phyloP scores from a whole-genome alignment of 2,888 invertebrate genomes.

The Phyllotreta striolata region DNA sequence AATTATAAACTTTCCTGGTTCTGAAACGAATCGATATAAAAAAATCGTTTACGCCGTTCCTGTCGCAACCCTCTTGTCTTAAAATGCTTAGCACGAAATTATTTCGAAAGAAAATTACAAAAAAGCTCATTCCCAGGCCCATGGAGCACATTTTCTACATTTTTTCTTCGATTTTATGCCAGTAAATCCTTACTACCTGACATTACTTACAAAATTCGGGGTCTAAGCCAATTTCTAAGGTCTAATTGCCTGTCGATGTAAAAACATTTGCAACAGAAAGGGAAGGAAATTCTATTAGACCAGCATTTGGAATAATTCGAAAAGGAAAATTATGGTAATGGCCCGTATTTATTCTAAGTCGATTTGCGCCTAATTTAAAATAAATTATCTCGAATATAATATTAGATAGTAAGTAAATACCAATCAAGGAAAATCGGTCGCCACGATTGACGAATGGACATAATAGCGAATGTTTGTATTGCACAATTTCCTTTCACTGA shows the following conservation, averaged over 20 bases:
- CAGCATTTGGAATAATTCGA: conserved; percentile 1
- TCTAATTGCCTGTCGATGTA: conserved; percentile 28
- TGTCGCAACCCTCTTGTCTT: conserved; percentile 48
- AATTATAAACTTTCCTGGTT: background rate
- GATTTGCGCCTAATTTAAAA: background rate
- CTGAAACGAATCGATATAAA: no score
- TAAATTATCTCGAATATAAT: background rate
- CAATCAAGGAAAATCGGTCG: conserved; percentile 12
- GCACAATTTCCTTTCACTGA: conserved; percentile 61
- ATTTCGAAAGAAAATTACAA: conserved; percentile 61
- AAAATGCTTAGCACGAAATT: conserved; percentile 59
- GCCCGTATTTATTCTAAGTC: background rate
- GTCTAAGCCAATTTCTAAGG: conserved; percentile 17
- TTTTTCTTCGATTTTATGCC: conserved; percentile 39
- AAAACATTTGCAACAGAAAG: conserved; percentile 15
- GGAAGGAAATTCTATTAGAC: conserved; percentile 19
- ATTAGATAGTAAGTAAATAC: conserved; percentile 2
- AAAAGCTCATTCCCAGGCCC: conserved; percentile 59
- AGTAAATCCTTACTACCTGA: conserved; percentile 40
- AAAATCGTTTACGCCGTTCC: conserved; percentile 3
- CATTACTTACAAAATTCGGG: conserved; percentile 32
- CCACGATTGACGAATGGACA: conserved; percentile 54
- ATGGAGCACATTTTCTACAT: conserved; percentile 51
- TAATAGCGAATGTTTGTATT: conserved; percentile 60
- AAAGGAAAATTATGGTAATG: conserved; percentile 19